A percentile compares a stretch with the other conserved stretches of the same genome.
phyloP scores from a whole-genome alignment of 2,888 invertebrate species.

The Onchidella celtica region DNA sequence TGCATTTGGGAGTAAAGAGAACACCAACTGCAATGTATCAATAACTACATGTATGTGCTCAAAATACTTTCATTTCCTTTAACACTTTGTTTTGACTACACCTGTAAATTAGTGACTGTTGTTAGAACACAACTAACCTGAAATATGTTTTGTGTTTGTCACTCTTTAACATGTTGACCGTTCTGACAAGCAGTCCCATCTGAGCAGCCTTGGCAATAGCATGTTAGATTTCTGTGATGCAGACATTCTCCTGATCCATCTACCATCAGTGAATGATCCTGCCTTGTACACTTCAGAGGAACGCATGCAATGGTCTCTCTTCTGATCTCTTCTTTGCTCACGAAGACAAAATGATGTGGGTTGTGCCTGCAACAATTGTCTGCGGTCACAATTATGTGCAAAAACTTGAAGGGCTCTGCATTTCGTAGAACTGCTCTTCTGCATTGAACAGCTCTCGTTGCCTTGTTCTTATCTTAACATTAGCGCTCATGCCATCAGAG shows the following conservation, averaged over 20 bases:
- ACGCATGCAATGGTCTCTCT: neutral
- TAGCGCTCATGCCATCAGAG: neutral
- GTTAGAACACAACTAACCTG: neutral
- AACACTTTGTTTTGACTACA: too few relatives aligned
- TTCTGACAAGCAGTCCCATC: neutral
- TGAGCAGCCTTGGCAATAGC: neutral
- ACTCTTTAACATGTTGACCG: neutral
- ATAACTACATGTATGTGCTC: too few relatives aligned
- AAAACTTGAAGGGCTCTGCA: neutral
- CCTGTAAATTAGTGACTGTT: too few relatives aligned
- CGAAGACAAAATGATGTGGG: neutral
- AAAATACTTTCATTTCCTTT: too few relatives aligned
- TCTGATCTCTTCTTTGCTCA: neutral
- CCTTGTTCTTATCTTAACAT: neutral
- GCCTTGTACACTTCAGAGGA: neutral
- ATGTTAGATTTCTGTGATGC: neutral
- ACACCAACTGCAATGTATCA: too few relatives aligned
- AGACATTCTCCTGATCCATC: neutral
- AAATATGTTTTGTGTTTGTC: neutral
- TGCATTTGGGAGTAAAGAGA: too few relatives aligned
- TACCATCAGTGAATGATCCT: neutral
- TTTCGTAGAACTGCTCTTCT: constrained; percentile 1
- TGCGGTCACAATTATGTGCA: neutral
- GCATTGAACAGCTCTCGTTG: neutral
- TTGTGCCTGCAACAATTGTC: neutral